phyloP scores from a whole-genome alignment of 2,113 vertebrate species.

The Beaufortia kweichowensis region DNA sequence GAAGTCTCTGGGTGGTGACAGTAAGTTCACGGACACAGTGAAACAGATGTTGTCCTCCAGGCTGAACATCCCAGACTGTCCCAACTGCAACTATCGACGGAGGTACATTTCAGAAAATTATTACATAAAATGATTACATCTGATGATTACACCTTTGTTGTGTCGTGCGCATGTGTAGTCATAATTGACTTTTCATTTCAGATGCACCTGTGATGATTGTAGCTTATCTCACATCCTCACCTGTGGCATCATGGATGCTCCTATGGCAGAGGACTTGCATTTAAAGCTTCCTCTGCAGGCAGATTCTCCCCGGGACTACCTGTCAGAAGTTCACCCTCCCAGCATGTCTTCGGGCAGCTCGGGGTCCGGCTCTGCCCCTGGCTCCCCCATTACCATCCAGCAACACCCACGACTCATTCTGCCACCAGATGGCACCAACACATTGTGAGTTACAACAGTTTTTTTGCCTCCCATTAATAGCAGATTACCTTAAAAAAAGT shows the following conservation, averaged over 20 bases:
- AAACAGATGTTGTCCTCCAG: constrained; percentile 92
- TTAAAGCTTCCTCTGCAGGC: constrained; percentile 86
- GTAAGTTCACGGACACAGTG: constrained; percentile 94
- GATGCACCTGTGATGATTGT: constrained; percentile 98
- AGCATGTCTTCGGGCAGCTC: constrained; percentile 96
- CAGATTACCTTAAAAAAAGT: not conserved
- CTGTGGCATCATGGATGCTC: constrained; percentile 96
- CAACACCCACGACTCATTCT: constrained; percentile 87
- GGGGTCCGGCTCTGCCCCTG: constrained; percentile 90
- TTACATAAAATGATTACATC: no score
- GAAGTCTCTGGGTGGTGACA: constrained; percentile 84
- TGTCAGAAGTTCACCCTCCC: constrained; percentile 87
- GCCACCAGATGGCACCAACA: constrained; percentile 75
- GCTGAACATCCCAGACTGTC: constrained; percentile 93
- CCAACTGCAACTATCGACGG: constrained; percentile 95
- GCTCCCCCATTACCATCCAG: constrained; percentile 89
- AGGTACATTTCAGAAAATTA: constrained; percentile 74
- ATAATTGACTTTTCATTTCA: constrained; percentile 52
- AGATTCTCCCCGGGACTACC: constrained; percentile 84
- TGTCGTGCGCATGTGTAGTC: not conserved
- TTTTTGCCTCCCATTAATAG: not conserved
- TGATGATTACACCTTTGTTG: not conserved
- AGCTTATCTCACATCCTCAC: constrained; percentile 98
- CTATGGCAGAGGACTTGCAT: constrained; percentile 87
- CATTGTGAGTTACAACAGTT: constrained; percentile 81